These are phyloP conservation scores for Lampris megalopsis DNA, from an alignment of 2,113 vertebrate species.

Conservation along the genomic window DNA sequence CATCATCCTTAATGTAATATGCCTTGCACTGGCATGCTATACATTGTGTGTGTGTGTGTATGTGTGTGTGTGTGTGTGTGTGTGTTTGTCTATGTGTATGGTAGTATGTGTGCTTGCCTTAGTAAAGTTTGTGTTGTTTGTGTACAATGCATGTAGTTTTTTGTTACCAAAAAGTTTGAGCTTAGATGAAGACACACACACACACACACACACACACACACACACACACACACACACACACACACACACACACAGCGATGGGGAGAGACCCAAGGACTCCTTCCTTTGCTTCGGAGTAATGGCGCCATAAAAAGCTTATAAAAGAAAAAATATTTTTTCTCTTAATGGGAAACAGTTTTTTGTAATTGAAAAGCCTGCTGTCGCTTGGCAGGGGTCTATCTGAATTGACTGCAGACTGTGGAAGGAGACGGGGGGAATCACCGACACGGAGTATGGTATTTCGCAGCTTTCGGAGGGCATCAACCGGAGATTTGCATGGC, in stretches of 20 bases:
- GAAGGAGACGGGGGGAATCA: constrained; percentile 58
- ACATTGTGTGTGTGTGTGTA: neutral
- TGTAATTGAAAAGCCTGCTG: constrained; percentile 46
- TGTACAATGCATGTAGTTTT: neutral
- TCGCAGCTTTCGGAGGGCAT: constrained; percentile 52
- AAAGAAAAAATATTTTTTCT: constrained; percentile 48
- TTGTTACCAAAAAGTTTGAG: neutral
- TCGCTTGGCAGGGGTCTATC: constrained; percentile 45
- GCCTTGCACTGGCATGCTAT: constrained; percentile 12
- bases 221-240: too few species aligned
- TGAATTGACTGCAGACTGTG: constrained; percentile 64
- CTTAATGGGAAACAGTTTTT: constrained; percentile 30
- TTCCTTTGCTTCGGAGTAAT: constrained; percentile 42
- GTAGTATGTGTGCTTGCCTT: neutral
- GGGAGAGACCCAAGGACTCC: neutral
- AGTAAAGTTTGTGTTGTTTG: constrained; percentile 1
- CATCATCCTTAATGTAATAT: constrained; percentile 64
- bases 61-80: neutral
- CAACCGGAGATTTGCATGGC: constrained; percentile 70
- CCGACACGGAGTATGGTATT: constrained; percentile 38
- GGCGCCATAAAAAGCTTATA: constrained; percentile 47
- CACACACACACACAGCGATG: constrained; percentile 18
- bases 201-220: too few species aligned
- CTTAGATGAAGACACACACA: neutral
- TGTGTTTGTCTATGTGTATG: neutral